phyloP scores from a whole-genome alignment of 2,113 vertebrate species.

The Ramphastos sulfuratus region DNA sequence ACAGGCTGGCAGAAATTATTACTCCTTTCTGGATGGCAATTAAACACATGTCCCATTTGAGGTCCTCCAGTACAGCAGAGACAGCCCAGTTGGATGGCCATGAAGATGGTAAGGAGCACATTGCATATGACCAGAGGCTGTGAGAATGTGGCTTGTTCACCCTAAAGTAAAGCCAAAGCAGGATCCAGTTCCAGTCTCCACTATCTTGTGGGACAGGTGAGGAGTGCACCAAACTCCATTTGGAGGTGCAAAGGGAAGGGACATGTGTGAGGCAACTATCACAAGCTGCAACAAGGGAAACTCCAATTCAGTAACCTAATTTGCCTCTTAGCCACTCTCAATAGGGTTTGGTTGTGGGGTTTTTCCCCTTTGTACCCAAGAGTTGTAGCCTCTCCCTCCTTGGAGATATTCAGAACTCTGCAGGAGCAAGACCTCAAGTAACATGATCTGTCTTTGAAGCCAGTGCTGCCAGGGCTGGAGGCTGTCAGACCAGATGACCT shows the following conservation, averaged over 20 bases:
- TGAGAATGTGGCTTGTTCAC: neutral
- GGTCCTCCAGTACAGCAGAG: neutral
- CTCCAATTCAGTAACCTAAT: neutral
- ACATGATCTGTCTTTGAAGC: neutral
- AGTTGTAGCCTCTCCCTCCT: neutral
- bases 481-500: neutral
- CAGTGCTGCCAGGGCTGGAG: neutral
- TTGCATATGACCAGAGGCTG: neutral
- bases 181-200: neutral
- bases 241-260: neutral
- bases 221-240: neutral
- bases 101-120: neutral
- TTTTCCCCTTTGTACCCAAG: neutral
- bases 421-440: neutral
- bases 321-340: neutral
- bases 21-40: neutral
- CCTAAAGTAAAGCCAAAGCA: neutral
- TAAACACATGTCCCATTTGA: fast-evolving
- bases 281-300: neutral
- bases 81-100: neutral
- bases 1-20: fast-evolving
- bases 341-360: fast-evolving
- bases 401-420: neutral
- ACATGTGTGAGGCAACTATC: neutral
- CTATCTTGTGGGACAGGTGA: fast-evolving